phyloP scores from a whole-genome alignment of 2,888 invertebrate genomes.

The Zygothrica quintamaculata region DNA sequence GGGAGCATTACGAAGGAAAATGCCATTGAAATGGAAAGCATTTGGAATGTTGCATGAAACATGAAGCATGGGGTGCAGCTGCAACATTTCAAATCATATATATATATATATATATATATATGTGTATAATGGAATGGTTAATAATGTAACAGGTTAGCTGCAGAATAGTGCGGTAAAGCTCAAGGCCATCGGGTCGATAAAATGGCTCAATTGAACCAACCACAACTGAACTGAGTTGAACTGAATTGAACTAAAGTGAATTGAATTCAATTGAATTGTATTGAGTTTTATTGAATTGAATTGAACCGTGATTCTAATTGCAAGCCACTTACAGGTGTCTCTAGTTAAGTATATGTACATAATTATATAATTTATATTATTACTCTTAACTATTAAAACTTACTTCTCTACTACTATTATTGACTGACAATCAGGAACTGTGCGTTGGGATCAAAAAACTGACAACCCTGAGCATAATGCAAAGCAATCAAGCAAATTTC shows the following conservation, averaged over 20 bases:
- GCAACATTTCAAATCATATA: conserved; percentile 16
- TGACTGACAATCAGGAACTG: conserved; percentile 51
- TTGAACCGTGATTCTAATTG: conserved; percentile 35
- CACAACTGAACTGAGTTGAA: conserved; percentile 1
- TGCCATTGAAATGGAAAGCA: conserved; percentile 52
- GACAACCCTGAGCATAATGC: conserved; percentile 64
- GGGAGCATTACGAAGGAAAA: conserved; percentile 36
- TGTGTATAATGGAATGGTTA: conserved; percentile 13
- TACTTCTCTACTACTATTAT: conserved; percentile 3
- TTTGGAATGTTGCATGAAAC: not conserved
- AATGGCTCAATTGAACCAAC: not conserved
- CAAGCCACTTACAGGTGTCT: conserved; percentile 40
- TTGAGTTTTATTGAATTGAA: conserved; percentile 3
- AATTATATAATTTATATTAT: not conserved
- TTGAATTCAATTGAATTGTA: not conserved
- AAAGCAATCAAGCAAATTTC: conserved; percentile 34
- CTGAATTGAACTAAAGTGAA: conserved; percentile 14
- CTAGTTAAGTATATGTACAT: conserved; percentile 11
- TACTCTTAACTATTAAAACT: conserved; percentile 3
- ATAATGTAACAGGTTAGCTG: conserved; percentile 47
- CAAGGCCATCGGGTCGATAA: conserved; percentile 41
- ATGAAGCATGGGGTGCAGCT: conserved; percentile 13
- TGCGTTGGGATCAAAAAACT: conserved; percentile 66
- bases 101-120: not conserved
- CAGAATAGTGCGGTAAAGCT: conserved; percentile 43